phyloP scores from a whole-genome alignment of 2,113 vertebrate species.

The Zosterops lateralis region DNA sequence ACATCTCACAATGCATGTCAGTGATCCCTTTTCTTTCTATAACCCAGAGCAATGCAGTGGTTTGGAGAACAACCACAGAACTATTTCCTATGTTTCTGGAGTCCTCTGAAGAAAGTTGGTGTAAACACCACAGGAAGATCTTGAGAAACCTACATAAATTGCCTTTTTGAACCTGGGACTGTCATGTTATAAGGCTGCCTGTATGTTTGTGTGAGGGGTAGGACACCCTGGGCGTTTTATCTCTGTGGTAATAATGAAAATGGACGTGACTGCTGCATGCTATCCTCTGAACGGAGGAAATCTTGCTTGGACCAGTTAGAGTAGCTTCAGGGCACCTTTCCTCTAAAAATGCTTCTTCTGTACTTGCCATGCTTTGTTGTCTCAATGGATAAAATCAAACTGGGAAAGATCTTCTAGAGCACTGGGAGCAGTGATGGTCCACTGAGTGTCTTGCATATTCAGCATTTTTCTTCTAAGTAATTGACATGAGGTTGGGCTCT shows the following conservation, averaged over 20 bases:
- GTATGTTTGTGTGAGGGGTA: background rate
- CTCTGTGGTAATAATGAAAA: background rate
- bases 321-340: background rate
- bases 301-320: background rate
- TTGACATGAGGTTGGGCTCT: background rate
- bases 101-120: accelerated
- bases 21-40: background rate
- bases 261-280: background rate
- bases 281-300: background rate
- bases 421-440: background rate
- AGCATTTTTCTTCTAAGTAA: background rate
- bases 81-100: background rate
- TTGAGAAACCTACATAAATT: background rate
- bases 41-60: background rate
- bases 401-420: background rate
- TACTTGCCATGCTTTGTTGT: background rate
- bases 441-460: background rate
- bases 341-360: background rate
- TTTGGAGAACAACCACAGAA: background rate
- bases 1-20: background rate
- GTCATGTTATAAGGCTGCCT: background rate
- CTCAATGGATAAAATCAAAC: background rate
- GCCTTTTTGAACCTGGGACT: background rate
- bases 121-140: background rate
- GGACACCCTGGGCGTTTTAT: background rate